These are phyloP conservation scores for Sebastes trivittatus DNA, from an alignment of 2,797 vertebrate species.

Conservation along the genomic window DNA sequence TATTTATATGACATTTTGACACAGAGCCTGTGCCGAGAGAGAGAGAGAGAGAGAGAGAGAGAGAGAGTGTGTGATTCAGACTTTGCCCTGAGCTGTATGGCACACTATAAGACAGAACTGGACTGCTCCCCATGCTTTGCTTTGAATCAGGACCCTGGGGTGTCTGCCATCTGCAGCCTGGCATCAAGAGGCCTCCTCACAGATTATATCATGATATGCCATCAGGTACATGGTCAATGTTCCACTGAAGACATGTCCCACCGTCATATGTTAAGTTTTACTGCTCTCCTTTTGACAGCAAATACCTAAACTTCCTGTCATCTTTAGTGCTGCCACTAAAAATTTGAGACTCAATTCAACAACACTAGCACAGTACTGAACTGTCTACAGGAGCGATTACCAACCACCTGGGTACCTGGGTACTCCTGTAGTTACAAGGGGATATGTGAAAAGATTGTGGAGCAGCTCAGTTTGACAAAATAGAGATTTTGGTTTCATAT, in stretches of 20 bases:
- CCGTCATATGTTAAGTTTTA: not conserved
- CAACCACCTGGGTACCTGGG: not conserved
- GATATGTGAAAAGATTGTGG: not conserved
- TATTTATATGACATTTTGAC: constrained; percentile 72
- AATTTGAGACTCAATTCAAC: not conserved
- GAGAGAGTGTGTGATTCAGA: constrained; percentile 1
- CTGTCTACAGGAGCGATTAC: not conserved
- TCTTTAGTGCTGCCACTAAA: not conserved
- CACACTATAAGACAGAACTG: constrained; percentile 35
- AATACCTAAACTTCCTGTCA: not conserved
- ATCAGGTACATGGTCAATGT: constrained; percentile 8
- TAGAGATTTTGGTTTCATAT: not conserved
- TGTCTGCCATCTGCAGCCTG: constrained; percentile 70
- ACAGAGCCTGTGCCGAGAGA: constrained; percentile 33
- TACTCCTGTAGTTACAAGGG: not conserved
- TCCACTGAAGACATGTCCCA: not conserved
- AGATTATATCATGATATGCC: constrained; percentile 36
- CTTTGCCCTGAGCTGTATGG: constrained; percentile 49
- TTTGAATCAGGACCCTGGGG: constrained; percentile 50
- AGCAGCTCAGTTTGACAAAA: not conserved
- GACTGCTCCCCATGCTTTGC: constrained; percentile 25
- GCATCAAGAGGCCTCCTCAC: constrained; percentile 40
- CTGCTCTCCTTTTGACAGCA: not conserved
- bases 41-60: not conserved
- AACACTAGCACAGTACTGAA: not conserved